Percentiles rank a stretch among this genome's conserved stretches.
phyloP scores from a whole-genome alignment of 2,888 invertebrate genomes.

The Brachypalpus laphriformis region DNA sequence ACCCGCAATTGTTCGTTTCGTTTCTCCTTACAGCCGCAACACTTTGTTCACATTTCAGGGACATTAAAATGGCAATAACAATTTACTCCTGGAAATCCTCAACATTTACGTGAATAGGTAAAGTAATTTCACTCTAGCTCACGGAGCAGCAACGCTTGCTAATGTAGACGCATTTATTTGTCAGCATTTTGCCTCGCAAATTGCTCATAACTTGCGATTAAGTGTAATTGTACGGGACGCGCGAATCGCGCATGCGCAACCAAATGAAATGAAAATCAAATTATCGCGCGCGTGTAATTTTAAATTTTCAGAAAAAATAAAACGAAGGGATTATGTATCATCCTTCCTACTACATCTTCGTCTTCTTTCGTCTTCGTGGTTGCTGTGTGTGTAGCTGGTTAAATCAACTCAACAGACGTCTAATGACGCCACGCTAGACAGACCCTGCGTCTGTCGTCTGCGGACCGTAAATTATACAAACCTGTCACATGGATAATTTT shows the following conservation, averaged over 20 bases:
- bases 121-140: not conserved
- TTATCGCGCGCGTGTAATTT: slow-evolving; percentile 34
- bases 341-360: not conserved
- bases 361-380: not conserved
- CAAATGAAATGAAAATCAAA: slow-evolving; percentile 53
- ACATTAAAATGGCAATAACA: not conserved
- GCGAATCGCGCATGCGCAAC: slow-evolving; percentile 36
- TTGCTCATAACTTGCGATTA: slow-evolving; percentile 38
- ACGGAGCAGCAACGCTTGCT: not conserved
- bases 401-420: slow-evolving; percentile 20
- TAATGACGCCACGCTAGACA: slow-evolving; percentile 49
- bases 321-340: slow-evolving; percentile 25
- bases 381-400: not conserved
- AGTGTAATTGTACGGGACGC: slow-evolving; percentile 7
- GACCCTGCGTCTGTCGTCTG: slow-evolving; percentile 24
- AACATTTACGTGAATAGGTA: not conserved
- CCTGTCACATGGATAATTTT: slow-evolving; percentile 54
- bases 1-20: not conserved
- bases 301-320: not conserved
- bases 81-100: not conserved
- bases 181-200: slow-evolving; percentile 37
- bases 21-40: not conserved
- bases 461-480: slow-evolving; percentile 54
- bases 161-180: slow-evolving; percentile 29
- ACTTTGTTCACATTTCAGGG: not conserved